Evolutionary conservation across 2,888 invertebrate species (phyloP).

Genomic region (Apamea sordens): DNA sequence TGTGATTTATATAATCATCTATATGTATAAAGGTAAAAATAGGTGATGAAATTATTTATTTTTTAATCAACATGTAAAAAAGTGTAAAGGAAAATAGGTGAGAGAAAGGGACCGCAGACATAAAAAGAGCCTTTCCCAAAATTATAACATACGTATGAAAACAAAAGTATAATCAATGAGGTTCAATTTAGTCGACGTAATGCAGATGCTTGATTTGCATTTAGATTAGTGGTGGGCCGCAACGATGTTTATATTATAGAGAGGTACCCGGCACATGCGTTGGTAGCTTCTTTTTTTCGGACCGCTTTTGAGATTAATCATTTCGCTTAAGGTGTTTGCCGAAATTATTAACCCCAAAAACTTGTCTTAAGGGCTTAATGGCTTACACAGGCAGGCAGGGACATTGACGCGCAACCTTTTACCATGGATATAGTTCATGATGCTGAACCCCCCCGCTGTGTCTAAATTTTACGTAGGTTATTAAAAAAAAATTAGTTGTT

Average conservation of each 20-base stretch:
- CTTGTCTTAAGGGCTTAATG: too few species aligned
- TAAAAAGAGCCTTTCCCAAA: conserved; percentile 14
- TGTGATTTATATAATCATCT: background rate
- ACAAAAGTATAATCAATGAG: conserved; percentile 68
- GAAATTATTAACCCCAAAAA: too few species aligned
- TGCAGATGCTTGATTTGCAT: conserved; percentile 77
- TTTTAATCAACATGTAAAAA: background rate
- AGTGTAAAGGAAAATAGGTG: too few species aligned
- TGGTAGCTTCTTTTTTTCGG: background rate
- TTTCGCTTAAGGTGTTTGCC: background rate
- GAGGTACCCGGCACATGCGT: background rate
- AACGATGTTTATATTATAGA: conserved; percentile 41
- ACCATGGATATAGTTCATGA: too few species aligned
- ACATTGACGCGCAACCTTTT: too few species aligned
- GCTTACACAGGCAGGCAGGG: too few species aligned
- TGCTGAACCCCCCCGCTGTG: too few species aligned
- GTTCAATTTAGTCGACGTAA: conserved; percentile 72
- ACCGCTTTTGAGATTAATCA: background rate
- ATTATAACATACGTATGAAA: conserved; percentile 32
- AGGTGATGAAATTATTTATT: background rate
- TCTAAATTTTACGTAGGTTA: too few species aligned
- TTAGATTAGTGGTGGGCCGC: conserved; percentile 75
- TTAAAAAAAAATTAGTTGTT: too few species aligned
- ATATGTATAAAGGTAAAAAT: background rate
- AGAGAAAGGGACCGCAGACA: background rate